Evolutionary conservation across 2,888 invertebrate genomes (phyloP).

Genomic region (Volucella bombylans): DNA sequence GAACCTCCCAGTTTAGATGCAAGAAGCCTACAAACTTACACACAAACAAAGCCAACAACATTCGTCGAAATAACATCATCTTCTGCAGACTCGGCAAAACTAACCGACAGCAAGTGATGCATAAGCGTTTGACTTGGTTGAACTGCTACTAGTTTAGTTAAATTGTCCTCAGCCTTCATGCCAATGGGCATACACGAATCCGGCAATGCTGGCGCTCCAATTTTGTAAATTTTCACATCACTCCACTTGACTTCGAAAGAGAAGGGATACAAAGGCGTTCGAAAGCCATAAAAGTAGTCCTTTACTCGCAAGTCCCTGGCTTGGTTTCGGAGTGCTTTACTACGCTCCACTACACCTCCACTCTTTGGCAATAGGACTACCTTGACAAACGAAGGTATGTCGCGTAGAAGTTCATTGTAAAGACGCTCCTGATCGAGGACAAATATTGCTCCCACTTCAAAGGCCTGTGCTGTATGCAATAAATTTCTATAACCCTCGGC

Average conservation of each 20-base stretch:
- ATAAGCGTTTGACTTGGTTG: conserved; percentile 89
- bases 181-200: conserved; percentile 98
- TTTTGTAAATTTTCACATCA: conserved; percentile 95
- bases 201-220: conserved; percentile 95
- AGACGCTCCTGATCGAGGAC: conserved; percentile 98
- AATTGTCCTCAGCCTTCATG: conserved; percentile 94
- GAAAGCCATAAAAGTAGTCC: conserved; percentile 97
- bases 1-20: not conserved
- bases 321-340: conserved; percentile 88
- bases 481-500: conserved; percentile 94
- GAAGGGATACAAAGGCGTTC: conserved; percentile 93
- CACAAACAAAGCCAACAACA: conserved; percentile 94
- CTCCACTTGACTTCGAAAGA: conserved; percentile 96
- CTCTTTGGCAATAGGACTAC: conserved; percentile 96
- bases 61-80: conserved; percentile 94
- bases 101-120: conserved; percentile 94
- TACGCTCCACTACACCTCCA: conserved; percentile 97
- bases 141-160: conserved; percentile 93
- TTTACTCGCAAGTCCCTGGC: conserved; percentile 90
- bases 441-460: conserved; percentile 97
- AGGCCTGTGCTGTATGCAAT: conserved; percentile 94
- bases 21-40: conserved; percentile 86
- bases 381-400: conserved; percentile 96
- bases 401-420: conserved; percentile 95
- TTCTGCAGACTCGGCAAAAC: conserved; percentile 91